Conservation (phyloP, 2,888 invertebrate genomes). For the Seladonia tumulorum region DNA sequence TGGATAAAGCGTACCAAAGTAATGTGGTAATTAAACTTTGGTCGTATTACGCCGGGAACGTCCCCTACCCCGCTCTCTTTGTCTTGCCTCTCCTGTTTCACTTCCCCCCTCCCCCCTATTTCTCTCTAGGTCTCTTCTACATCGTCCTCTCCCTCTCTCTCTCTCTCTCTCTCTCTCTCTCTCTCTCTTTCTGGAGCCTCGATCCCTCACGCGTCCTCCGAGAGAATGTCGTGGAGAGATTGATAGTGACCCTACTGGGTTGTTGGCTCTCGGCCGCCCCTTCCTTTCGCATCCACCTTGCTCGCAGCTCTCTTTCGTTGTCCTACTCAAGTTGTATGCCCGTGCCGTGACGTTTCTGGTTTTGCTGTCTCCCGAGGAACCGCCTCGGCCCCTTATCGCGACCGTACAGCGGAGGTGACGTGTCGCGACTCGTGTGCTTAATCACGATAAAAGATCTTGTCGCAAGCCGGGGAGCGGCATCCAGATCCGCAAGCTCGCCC, state of each 20-base stretch:
- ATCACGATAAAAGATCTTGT: slow-evolving; percentile 84
- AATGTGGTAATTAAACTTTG: slow-evolving; percentile 83
- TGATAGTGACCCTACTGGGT: slow-evolving; percentile 61
- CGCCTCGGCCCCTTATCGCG: slow-evolving; percentile 76
- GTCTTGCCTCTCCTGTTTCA: slow-evolving; percentile 34
- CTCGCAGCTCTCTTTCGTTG: slow-evolving; percentile 44
- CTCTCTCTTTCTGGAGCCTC: slow-evolving; percentile 33
- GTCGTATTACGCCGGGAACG: slow-evolving; percentile 76
- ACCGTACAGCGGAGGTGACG: slow-evolving; percentile 78
- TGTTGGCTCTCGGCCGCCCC: slow-evolving; percentile 40
- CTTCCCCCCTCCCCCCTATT: slow-evolving; percentile 24
- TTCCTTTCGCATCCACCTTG: slow-evolving; percentile 50
- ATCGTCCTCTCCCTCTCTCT: background rate
- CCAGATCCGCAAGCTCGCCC: slow-evolving; percentile 72
- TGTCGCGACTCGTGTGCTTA: slow-evolving; percentile 78
- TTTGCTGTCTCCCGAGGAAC: slow-evolving; percentile 60
- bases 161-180: slow-evolving; percentile 46
- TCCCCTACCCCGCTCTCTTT: slow-evolving; percentile 42
- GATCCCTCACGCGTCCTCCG: slow-evolving; percentile 49
- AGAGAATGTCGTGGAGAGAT: slow-evolving; percentile 65
- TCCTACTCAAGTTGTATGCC: slow-evolving; percentile 38
- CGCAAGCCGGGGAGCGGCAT: slow-evolving; percentile 79
- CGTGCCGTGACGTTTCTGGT: slow-evolving; percentile 63
- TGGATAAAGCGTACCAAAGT: slow-evolving; percentile 74
- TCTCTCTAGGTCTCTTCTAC: background rate